Evolutionary conservation across 2,113 vertebrate species (phyloP).

Genomic region (Ceuthmochares aereus): DNA sequence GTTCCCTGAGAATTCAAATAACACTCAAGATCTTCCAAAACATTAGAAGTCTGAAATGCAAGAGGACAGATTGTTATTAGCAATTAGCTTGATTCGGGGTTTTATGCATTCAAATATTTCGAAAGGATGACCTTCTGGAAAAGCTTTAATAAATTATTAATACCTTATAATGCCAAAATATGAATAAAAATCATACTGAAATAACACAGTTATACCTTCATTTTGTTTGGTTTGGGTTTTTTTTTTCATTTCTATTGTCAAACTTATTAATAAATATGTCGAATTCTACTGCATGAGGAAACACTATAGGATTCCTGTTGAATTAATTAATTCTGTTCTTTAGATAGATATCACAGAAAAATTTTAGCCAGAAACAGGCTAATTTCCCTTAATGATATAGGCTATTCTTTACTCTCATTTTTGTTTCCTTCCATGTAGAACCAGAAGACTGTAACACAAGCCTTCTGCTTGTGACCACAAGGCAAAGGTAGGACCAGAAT

Average conservation of each 20-base stretch:
- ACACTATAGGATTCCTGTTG: neutral
- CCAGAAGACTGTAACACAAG: neutral
- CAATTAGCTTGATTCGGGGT: neutral
- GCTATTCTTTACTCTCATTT: neutral
- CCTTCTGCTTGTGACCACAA: neutral
- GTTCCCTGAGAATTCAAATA: slow-evolving; percentile 29
- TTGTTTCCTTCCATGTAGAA: neutral
- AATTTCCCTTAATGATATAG: neutral
- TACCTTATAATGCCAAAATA: neutral
- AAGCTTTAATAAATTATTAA: neutral
- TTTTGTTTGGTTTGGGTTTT: neutral
- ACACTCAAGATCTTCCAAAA: slow-evolving; percentile 57
- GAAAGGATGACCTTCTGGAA: neutral
- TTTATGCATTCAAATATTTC: neutral
- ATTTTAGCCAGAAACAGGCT: neutral
- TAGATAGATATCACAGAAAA: neutral
- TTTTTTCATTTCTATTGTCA: neutral
- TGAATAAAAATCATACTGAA: neutral
- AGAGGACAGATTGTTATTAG: neutral
- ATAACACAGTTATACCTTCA: neutral
- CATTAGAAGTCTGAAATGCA: slow-evolving; percentile 18
- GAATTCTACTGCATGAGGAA: neutral
- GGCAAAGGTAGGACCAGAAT: neutral
- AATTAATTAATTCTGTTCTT: neutral
- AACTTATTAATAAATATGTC: neutral